Evolutionary conservation across 2,888 invertebrate genomes (phyloP), one percentile per base, ranked within the genome.

Genomic region (Gerosis bhagava): DNA sequence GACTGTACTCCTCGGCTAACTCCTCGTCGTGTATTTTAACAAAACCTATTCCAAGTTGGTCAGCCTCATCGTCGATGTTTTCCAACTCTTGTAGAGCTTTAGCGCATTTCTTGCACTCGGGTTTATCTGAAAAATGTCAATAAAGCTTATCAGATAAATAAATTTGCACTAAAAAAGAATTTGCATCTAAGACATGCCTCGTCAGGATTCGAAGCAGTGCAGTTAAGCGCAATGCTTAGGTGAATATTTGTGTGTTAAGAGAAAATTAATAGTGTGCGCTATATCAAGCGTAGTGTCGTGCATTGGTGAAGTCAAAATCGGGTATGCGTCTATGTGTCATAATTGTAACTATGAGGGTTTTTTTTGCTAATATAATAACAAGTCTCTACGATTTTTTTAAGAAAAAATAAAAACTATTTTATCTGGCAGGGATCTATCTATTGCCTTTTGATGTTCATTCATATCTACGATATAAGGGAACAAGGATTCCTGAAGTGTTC

Each of bases 61-160:
- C 97, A 22, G 97, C 97, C 80, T 97, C 97, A 69, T 97, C 97
- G 73, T 97, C 97, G 73, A 97, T 97, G 86, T 97, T 97, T 83
- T 97, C 97, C 79, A 97, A 79, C 83, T 97, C 97, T 83, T 95
- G 94, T 54, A 97, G 90, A 45, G 96, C 97, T 83, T 96, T 97
- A 50, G 96, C 93, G 77, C 97, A 97, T 86, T 95, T 96, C 77
- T 96, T 95, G 90, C 97, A 97, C 80, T 96, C 96, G 45, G 95
- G 95, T 78, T 96, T 97, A 89, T 97, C 97, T 97, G 91, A 35
- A 82, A 82, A 62, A 67, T 63, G 47, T 40, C 32, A 29, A 19
- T 21, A 13, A 13, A 5, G 7, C 3, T 32, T 31, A 24, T 41
- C 21, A 31, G 28, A 42, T 13, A 39, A 29, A 28, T 21, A 11